Evolutionary conservation across 2,797 vertebrate genomes (phyloP).

Genomic region (Premnoplex brunnescens): DNA sequence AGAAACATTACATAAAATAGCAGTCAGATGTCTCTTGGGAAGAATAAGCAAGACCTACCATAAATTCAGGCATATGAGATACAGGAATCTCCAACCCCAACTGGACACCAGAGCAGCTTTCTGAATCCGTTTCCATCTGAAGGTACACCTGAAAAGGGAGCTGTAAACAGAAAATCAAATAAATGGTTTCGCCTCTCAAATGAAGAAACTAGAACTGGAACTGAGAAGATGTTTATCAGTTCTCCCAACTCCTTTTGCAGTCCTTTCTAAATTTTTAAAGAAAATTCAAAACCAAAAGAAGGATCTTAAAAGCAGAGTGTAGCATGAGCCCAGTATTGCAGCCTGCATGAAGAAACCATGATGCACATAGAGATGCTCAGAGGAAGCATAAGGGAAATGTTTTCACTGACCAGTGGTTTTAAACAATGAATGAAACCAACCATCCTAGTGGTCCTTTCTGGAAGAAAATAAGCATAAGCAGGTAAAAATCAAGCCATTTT

Average conservation of each 20-base stretch:
- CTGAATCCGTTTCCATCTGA: not conserved
- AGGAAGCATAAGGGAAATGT: not conserved
- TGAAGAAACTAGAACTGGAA: not conserved
- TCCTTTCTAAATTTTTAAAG: not conserved
- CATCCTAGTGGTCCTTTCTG: not conserved
- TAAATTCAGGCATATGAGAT: not conserved
- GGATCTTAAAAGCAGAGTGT: not conserved
- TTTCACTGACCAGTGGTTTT: not conserved
- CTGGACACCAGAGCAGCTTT: not conserved
- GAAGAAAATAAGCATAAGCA: not conserved
- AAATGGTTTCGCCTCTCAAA: not conserved
- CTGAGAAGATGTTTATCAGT: not conserved
- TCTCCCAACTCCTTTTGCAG: not conserved
- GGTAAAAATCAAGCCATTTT: not conserved
- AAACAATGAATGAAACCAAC: not conserved
- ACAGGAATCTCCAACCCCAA: not conserved
- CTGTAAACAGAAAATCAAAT: not conserved
- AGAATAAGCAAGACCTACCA: not conserved
- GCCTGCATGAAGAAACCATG: not conserved
- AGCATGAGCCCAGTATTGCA: not conserved
- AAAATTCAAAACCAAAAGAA: not conserved
- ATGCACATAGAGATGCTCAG: not conserved
- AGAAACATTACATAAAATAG: not conserved
- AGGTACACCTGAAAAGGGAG: not conserved
- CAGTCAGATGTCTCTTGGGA: not conserved